Evolutionary conservation across 2,888 invertebrate species (phyloP).

Genomic region (Drosophila greeni): DNA sequence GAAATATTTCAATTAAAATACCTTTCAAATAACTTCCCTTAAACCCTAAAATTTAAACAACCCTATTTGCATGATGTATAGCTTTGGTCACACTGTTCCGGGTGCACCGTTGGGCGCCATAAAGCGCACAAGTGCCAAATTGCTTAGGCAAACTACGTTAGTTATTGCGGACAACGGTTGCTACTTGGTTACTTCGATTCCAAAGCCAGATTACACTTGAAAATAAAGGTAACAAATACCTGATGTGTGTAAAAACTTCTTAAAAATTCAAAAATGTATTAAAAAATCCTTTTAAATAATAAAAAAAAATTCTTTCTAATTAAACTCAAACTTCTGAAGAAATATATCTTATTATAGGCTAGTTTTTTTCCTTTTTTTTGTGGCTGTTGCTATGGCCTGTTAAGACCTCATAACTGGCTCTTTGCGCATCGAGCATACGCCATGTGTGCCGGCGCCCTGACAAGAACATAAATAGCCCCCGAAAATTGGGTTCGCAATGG

Average conservation of each 20-base stretch:
- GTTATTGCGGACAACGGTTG: conserved; percentile 51
- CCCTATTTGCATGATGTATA: conserved; percentile 21
- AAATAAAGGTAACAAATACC: no score
- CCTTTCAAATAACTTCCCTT: neutral
- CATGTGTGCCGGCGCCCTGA: conserved; percentile 50
- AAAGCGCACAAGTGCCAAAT: conserved; percentile 67
- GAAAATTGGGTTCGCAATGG: conserved; percentile 16
- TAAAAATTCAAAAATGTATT: no score
- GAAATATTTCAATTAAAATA: neutral
- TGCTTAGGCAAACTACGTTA: conserved; percentile 67
- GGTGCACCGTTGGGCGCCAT: conserved; percentile 31
- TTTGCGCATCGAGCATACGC: conserved; percentile 50
- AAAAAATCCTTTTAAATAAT: no score
- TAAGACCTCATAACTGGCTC: conserved; percentile 57
- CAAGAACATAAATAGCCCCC: conserved; percentile 36
- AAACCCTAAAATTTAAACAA: neutral
- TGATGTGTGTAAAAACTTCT: no score
- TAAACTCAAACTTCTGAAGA: neutral
- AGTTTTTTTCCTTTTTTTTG: conserved; percentile 8
- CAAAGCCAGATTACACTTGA: neutral
- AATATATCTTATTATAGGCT: no score
- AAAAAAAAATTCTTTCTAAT: neutral
- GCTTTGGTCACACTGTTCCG: conserved; percentile 20
- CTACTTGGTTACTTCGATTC: conserved; percentile 38
- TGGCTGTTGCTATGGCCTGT: conserved; percentile 62